These are phyloP conservation scores for Otolemur garnettii DNA, from an alignment of 2,113 vertebrate species.

Conservation along the genomic window DNA sequence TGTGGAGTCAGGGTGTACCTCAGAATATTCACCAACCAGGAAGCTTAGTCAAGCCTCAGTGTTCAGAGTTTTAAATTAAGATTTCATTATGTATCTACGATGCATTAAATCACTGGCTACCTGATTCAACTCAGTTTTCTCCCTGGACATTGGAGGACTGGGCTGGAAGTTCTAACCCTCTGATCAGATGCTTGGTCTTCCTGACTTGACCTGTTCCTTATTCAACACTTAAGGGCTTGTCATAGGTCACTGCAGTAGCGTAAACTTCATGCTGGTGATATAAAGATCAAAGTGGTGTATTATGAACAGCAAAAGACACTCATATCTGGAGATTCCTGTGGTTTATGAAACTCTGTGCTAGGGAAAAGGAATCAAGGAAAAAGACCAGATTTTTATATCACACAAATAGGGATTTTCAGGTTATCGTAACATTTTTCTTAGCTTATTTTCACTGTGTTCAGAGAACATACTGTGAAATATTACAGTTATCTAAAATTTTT, in stretches of 20 bases:
- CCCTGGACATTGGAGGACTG: background rate
- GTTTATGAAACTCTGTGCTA: background rate
- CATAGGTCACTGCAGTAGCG: background rate
- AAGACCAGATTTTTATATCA: background rate
- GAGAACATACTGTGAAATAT: background rate
- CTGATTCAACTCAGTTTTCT: background rate
- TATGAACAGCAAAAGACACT: background rate
- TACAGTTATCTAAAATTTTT: slow-evolving; percentile 28
- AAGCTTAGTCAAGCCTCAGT: background rate
- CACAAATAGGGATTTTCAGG: background rate
- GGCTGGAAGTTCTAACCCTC: background rate
- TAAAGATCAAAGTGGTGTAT: background rate
- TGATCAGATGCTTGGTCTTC: background rate
- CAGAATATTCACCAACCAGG: background rate
- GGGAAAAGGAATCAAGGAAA: background rate
- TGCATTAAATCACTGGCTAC: background rate
- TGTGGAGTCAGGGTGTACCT: background rate
- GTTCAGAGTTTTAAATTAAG: background rate
- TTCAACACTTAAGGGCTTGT: background rate
- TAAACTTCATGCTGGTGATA: background rate
- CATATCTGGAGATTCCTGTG: background rate
- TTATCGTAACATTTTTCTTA: background rate
- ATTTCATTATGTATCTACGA: background rate
- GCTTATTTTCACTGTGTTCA: slow-evolving; percentile 42
- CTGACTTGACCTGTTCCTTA: background rate